phyloP scores from a whole-genome alignment of 2,888 invertebrate genomes.

The Pristionchus japonicus region DNA sequence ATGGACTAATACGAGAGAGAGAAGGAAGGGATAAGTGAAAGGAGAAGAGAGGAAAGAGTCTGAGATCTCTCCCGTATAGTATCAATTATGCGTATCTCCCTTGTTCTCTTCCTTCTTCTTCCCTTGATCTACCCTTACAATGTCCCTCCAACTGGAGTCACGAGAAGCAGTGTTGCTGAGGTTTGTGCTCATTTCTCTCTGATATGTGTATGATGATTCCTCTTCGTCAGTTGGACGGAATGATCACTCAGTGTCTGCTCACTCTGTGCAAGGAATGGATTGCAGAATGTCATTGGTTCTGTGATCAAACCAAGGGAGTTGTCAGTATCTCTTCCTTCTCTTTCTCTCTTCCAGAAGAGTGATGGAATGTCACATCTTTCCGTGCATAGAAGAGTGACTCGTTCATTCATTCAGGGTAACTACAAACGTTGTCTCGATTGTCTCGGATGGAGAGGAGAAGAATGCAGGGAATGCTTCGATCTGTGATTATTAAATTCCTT shows the following conservation, averaged over 20 bases:
- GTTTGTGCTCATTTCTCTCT: neutral
- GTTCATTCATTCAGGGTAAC: neutral
- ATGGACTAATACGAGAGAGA: neutral
- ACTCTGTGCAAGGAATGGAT: constrained; percentile 70
- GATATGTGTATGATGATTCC: neutral
- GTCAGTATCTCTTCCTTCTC: constrained; percentile 48
- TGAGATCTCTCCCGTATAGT: neutral
- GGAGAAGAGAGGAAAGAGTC: neutral
- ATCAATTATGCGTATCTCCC: neutral
- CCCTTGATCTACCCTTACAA: constrained; percentile 52
- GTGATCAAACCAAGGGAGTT: constrained; percentile 65
- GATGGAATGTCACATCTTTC: neutral
- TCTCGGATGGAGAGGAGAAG: constrained; percentile 62
- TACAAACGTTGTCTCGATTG: constrained; percentile 62
- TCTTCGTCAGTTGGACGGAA: constrained; percentile 66
- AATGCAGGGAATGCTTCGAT: constrained; percentile 69
- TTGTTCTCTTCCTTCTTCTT: constrained; percentile 16
- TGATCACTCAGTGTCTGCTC: constrained; percentile 68
- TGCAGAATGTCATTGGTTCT: constrained; percentile 70
- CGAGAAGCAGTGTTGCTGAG: constrained; percentile 56
- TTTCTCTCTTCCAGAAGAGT: neutral
- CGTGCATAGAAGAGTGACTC: neutral
- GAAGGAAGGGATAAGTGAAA: constrained; percentile 2
- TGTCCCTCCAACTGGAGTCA: constrained; percentile 59
- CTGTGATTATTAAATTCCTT: constrained; percentile 50